Evolutionary conservation across 2,113 vertebrate genomes (phyloP), one percentile per base, ranked within the genome.

Genomic region (Nerophis lumbriciformis): DNA sequence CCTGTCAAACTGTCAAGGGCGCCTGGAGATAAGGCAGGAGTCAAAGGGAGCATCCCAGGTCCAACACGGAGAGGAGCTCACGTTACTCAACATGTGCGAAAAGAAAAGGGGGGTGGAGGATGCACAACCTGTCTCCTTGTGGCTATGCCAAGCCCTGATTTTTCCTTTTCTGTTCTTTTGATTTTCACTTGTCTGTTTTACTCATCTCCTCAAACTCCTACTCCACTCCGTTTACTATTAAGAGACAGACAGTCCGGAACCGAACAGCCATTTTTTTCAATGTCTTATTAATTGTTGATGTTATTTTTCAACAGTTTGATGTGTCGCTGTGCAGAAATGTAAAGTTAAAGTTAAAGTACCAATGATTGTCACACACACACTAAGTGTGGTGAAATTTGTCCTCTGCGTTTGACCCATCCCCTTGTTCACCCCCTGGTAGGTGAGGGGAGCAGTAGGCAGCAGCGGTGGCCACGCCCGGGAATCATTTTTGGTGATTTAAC

Each of bases 11-110:
- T 82, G 80, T 75, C 83, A 81, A 48, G 61, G 69, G 63, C 0
- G 45, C 16, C 63, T 38, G 73, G 82, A 86, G 71, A 71, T 80
- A 79, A 88, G 66, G 61, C 81, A 88, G 77, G 75, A 66, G 75
- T n/a, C 0, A 36, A 66, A 64, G 68, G 38, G 61, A 65, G 66
- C 57, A 39, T 66, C 65, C 48, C 16, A 69, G 71, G 56, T 53
- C 55, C 75, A 79, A 82, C 80, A 82, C 54, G 53, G 60, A 59
- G 48, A 59, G 16, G 60, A 11, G 2, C 58, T 69, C 63, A 67
- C 48, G 36, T 72, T 79, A 67, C 52, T 8, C 8, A 71, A 75
- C 75, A 80, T 53, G 73, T 67, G 78, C 10, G 0, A 35, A 61
- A n/a, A 56, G 52, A 65, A 51, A 65, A 37, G 19, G 44, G 54